These are phyloP conservation scores for Lagodon rhomboides DNA, from an alignment of 2,797 vertebrate species.

Conservation along the genomic window DNA sequence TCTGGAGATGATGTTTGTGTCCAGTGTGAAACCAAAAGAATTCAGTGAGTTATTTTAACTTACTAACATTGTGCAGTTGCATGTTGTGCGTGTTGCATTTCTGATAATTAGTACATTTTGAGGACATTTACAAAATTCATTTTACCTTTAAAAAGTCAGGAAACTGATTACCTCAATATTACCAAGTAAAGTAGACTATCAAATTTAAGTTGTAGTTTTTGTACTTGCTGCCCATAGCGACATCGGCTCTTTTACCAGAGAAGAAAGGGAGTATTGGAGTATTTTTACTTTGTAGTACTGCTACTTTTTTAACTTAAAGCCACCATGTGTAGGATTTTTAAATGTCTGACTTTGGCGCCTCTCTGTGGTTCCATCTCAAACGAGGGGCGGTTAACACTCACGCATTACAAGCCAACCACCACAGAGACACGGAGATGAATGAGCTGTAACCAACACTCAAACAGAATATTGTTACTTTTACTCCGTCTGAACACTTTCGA, in stretches of 20 bases:
- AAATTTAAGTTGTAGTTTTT: too few species aligned
- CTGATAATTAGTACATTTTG: not conserved
- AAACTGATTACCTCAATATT: too few species aligned
- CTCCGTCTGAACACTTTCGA: constrained; percentile 1
- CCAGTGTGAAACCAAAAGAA: too few species aligned
- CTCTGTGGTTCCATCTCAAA: constrained; percentile 36
- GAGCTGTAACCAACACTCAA: not conserved
- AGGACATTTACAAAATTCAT: not conserved
- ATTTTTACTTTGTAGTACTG: constrained; percentile 1
- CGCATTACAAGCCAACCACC: not conserved
- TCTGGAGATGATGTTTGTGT: too few species aligned
- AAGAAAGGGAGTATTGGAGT: not conserved
- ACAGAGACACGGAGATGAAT: not conserved
- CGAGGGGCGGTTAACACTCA: not conserved
- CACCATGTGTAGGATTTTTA: not conserved
- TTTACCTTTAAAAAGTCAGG: too few species aligned
- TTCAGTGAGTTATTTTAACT: too few species aligned
- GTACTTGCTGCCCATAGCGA: too few species aligned
- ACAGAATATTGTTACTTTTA: not conserved
- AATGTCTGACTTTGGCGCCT: constrained; percentile 41
- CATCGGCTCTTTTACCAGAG: not conserved
- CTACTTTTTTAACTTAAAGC: constrained; percentile 9
- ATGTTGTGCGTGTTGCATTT: not conserved
- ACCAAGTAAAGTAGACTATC: too few species aligned
- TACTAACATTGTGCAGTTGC: too few species aligned